phyloP scores from a whole-genome alignment of 2,113 vertebrate species.

The Chamaea fasciata region DNA sequence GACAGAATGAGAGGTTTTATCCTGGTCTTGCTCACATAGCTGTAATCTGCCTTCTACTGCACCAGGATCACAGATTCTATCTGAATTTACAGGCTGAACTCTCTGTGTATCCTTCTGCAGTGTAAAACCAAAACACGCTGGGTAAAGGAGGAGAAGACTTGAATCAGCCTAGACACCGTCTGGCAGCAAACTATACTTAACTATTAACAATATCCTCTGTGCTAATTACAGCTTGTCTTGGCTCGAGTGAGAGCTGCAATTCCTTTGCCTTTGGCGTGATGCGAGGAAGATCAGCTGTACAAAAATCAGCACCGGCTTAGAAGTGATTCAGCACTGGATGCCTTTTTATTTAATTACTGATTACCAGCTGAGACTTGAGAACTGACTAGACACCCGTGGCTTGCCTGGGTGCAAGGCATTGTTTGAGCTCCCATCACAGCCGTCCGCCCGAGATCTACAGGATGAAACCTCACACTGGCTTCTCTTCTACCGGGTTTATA shows the following conservation, averaged over 20 bases:
- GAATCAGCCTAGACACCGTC: background rate
- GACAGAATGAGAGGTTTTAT: background rate
- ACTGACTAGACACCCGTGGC: background rate
- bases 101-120: background rate
- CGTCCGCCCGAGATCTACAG: accelerated
- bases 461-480: accelerated
- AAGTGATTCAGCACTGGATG: conserved; percentile 11
- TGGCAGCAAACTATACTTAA: conserved; percentile 20
- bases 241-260: conserved; percentile 13
- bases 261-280: conserved; percentile 40
- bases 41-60: background rate
- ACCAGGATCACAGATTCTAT: background rate
- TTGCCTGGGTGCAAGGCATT: background rate
- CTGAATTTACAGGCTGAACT: background rate
- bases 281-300: background rate
- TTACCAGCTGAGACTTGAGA: background rate
- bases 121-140: background rate
- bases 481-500: background rate
- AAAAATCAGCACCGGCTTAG: background rate
- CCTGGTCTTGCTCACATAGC: background rate
- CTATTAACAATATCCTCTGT: conserved; percentile 23
- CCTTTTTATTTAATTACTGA: background rate
- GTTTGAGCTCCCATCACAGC: background rate
- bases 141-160: background rate
- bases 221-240: conserved; percentile 43